phyloP scores from a whole-genome alignment of 2,113 vertebrate genomes.

The Ochotona princeps region DNA sequence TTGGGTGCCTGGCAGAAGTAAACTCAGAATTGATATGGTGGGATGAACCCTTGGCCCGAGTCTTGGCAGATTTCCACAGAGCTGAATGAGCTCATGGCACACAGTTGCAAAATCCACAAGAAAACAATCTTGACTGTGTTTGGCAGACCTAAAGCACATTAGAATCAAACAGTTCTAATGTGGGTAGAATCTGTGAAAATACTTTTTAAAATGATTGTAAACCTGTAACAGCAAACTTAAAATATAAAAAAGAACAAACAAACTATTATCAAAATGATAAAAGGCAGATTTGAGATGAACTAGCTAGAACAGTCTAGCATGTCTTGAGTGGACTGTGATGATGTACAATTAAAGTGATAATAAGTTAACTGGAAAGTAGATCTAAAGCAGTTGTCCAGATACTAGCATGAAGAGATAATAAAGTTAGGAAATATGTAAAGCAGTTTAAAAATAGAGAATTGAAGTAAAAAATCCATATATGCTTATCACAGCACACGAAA shows the following conservation, averaged over 20 bases:
- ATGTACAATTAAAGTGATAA: conserved; percentile 26
- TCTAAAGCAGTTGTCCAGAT: conserved; percentile 2
- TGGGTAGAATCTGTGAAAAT: neutral
- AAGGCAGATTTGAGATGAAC: conserved; percentile 21
- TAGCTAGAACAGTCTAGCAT: neutral
- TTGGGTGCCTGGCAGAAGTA: neutral
- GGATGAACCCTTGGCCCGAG: neutral
- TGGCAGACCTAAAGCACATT: neutral
- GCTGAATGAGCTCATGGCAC: neutral
- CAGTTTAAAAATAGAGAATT: conserved; percentile 2
- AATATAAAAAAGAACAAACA: neutral
- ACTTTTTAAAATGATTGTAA: conserved; percentile 48
- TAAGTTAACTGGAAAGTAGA: neutral
- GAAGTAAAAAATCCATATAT: neutral
- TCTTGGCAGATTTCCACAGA: neutral
- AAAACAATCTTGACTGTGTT: conserved; percentile 1
- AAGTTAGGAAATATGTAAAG: neutral
- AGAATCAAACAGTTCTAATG: conserved; percentile 16
- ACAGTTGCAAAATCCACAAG: neutral
- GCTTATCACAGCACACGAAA: neutral
- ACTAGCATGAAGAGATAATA: neutral
- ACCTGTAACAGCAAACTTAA: neutral
- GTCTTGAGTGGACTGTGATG: neutral
- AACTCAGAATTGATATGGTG: neutral
- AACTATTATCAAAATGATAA: neutral